Conservation (phyloP, 2,888 invertebrate species). For the Ellobium chinense region DNA sequence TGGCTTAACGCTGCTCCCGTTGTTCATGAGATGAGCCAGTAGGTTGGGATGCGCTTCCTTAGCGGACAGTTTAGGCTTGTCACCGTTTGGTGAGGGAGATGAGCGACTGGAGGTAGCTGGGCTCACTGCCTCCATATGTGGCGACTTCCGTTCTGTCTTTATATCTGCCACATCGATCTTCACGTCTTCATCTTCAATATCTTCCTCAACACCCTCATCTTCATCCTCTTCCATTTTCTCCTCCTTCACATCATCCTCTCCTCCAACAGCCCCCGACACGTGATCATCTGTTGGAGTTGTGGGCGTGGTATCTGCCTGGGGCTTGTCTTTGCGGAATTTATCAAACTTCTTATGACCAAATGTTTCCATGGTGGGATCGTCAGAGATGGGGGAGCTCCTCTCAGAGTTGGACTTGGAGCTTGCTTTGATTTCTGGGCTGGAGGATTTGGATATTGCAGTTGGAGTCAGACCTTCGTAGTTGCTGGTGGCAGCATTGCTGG, state of each 20-base stretch:
- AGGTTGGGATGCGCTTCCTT: constrained; percentile 72
- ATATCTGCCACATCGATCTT: constrained; percentile 34
- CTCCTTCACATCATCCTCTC: constrained; percentile 18
- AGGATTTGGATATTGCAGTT: constrained; percentile 8
- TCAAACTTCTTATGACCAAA: constrained; percentile 72
- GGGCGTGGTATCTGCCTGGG: constrained; percentile 24
- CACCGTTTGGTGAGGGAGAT: constrained; percentile 38
- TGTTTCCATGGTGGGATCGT: constrained; percentile 42
- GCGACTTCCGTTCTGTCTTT: constrained; percentile 26
- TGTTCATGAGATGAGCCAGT: constrained; percentile 67
- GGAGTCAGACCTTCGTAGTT: constrained; percentile 18
- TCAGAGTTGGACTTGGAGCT: constrained; percentile 26
- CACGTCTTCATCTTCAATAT: constrained; percentile 15
- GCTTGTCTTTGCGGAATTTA: constrained; percentile 62
- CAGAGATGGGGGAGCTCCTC: constrained; percentile 44
- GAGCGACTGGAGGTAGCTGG: constrained; percentile 17
- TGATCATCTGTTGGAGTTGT: constrained; percentile 12
- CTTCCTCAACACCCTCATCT: constrained; percentile 19
- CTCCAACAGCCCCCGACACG: constrained; percentile 13
- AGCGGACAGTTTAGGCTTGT: constrained; percentile 58
- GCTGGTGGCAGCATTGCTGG: not conserved
- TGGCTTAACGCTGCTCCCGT: constrained; percentile 17
- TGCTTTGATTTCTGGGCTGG: constrained; percentile 12
- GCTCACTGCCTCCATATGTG: not conserved
- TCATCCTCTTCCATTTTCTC: constrained; percentile 39